These are phyloP conservation scores for Struthio camelus DNA, from an alignment of 2,113 vertebrate genomes.

Conservation along the genomic window DNA sequence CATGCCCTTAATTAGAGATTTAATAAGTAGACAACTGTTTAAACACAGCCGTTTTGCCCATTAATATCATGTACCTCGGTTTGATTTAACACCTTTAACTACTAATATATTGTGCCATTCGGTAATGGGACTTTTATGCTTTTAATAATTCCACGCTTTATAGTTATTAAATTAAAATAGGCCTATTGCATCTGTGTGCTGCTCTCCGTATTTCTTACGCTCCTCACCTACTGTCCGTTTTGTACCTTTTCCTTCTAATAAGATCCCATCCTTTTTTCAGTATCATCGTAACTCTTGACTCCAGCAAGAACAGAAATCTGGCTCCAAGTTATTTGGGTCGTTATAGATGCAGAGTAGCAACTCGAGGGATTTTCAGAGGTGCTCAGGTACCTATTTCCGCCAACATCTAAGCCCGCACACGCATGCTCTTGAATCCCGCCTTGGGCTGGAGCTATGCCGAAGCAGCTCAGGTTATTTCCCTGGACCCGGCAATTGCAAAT, in stretches of 20 bases:
- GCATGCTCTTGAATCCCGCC: not conserved
- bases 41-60: constrained; percentile 22
- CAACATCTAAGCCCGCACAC: not conserved
- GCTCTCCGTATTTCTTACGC: not conserved
- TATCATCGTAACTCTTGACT: accelerated
- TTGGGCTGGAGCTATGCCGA: too few species aligned
- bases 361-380: not conserved
- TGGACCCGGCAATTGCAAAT: too few species aligned
- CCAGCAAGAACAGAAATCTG: not conserved
- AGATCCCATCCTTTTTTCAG: accelerated
- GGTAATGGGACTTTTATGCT: not conserved
- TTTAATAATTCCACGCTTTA: not conserved
- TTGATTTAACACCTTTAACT: constrained; percentile 37
- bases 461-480: too few species aligned
- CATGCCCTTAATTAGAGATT: constrained; percentile 36
- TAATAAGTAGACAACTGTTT: constrained; percentile 54
- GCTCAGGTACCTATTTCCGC: not conserved
- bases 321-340: not conserved
- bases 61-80: constrained; percentile 1
- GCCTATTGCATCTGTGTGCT: not conserved
- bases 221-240: accelerated
- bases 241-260: not conserved
- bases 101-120: not conserved
- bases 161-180: not conserved
- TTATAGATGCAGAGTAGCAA: too few species aligned